These are phyloP conservation scores for Lordiphosa mommai DNA, from an alignment of 1,140 invertebrate species.

Conservation along the genomic window DNA sequence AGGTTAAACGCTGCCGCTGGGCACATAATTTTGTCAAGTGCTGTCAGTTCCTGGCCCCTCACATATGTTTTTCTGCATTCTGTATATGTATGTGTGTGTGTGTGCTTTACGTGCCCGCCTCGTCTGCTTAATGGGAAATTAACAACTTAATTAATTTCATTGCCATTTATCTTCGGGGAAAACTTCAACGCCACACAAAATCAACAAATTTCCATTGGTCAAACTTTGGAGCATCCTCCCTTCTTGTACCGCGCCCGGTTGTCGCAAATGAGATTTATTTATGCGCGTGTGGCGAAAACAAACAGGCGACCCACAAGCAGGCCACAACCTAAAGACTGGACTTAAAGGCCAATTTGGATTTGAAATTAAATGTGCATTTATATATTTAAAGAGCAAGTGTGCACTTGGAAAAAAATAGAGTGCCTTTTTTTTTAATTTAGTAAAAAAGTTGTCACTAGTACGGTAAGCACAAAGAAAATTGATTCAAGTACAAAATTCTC, in stretches of 20 bases:
- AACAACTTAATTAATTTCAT: conserved; percentile 77
- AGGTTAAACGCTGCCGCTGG: conserved; percentile 65
- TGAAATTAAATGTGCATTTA: too few species aligned
- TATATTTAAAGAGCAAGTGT: too few species aligned
- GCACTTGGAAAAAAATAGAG: too few species aligned
- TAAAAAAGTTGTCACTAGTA: background rate
- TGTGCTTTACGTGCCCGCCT: conserved; percentile 47
- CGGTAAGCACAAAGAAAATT: too few species aligned
- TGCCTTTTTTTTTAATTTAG: too few species aligned
- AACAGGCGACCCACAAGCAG: conserved; percentile 16
- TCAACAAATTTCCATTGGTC: conserved; percentile 68
- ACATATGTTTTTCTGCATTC: conserved; percentile 6
- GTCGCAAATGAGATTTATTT: conserved; percentile 63
- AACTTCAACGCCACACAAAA: conserved; percentile 50
- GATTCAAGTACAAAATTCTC: too few species aligned
- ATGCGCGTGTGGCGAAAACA: conserved; percentile 60
- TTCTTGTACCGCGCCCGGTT: background rate
- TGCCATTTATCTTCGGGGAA: conserved; percentile 70
- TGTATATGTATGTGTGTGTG: conserved; percentile 40
- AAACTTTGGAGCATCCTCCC: conserved; percentile 41
- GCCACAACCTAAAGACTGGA: background rate
- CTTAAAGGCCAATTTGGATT: too few species aligned
- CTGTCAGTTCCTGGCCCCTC: conserved; percentile 44
- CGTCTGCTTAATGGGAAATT: conserved; percentile 72
- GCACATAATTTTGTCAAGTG: conserved; percentile 76